Base-by-base conservation (phyloP, 1,140 invertebrate species). In the Papilio xuthus region DNA sequence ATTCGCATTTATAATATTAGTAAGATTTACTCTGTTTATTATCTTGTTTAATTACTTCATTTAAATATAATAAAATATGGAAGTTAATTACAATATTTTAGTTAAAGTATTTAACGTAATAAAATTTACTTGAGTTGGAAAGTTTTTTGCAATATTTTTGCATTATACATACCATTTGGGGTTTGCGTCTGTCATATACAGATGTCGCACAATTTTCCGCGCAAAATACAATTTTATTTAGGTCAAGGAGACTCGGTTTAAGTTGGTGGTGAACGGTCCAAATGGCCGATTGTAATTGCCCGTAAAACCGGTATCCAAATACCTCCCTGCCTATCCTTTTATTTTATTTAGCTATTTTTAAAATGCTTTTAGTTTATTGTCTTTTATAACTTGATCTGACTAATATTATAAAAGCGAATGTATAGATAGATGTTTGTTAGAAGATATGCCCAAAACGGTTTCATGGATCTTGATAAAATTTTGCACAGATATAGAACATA, bases 211-310 rank as follows among this genome's bases (percentile, higher is more conserved):
- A 73, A 28, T 73, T 73, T 47, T 42, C 71, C 71, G 20, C 42
- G 71, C 42, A 73, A 47, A 71, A 71, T 42, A 50, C 71, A 47
- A 73, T 73, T 73, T 26, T 73, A 73, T 73, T 73, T 73, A 47
- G 71, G 71, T 73, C 71, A 73, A 73, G 71, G 71, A 47, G 42
- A 47, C 10, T 73, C 20, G 71, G 41, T 70, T 32, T 4, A n/a
- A 70, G 69, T 50, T 72, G 41, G 71, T 18, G n/a, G 70, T 73
- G 71, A 73, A 73, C 42, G 71, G 71, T 26, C 41, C 15, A 73
- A 73, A 73, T 73, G 42, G 71, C 10, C 71, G 71, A 73, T 73
- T 73, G 71, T 73, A 73, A 73, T 73, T 73, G 71, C 42, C 71
- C 71, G 41, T 73, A 44, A 73, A 73, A 73, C 71, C 71, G 42